Evolutionary conservation across 1,140 invertebrate genomes (phyloP).

Genomic region (Pogonomyrmex californicus): DNA sequence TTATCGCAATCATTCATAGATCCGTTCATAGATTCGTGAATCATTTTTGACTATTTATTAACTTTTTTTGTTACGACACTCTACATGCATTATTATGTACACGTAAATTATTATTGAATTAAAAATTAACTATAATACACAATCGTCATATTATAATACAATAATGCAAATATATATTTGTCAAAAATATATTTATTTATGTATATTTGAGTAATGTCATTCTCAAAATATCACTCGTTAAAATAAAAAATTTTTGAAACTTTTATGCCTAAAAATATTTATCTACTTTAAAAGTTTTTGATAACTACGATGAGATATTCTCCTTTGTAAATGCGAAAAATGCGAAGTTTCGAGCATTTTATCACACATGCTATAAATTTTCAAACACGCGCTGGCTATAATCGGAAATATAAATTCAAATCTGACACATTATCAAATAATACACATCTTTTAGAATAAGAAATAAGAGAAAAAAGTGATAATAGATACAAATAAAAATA

Average conservation of each 20-base stretch:
- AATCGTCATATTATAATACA: neutral
- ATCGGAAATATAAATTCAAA: slow-evolving; percentile 24
- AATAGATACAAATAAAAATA: neutral
- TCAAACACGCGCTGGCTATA: neutral
- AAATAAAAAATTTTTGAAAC: neutral
- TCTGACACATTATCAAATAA: slow-evolving; percentile 21
- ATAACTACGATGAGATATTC: neutral
- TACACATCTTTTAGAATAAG: neutral
- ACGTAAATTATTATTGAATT: neutral
- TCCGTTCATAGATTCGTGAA: neutral
- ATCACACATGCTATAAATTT: slow-evolving; percentile 14
- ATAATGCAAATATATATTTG: neutral
- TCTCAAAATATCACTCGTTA: neutral
- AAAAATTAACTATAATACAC: neutral
- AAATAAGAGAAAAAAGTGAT: neutral
- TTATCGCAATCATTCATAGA: neutral
- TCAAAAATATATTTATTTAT: neutral
- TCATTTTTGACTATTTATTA: neutral
- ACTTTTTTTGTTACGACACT: neutral
- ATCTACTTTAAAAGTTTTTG: neutral
- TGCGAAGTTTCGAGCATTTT: neutral
- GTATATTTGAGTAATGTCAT: neutral
- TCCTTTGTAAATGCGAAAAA: slow-evolving; percentile 29
- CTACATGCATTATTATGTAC: neutral
- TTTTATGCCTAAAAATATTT: neutral